Evolutionary conservation across 2,797 vertebrate species (phyloP).

Genomic region (Phrynocephalus vlangalii): DNA sequence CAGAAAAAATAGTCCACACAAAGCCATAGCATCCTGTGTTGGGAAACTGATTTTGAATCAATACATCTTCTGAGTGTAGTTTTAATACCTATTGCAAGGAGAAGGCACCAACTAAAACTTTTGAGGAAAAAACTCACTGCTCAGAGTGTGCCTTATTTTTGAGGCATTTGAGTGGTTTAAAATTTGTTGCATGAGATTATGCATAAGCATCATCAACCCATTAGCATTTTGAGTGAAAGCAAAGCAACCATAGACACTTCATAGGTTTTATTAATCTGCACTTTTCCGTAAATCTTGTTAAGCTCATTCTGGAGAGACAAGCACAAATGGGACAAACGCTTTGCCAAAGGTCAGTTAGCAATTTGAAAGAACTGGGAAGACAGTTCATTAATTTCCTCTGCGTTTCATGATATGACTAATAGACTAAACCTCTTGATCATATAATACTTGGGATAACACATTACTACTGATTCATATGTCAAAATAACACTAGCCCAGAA

Average conservation of each 20-base stretch:
- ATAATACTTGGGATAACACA: slow-evolving; percentile 57
- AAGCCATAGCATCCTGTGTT: neutral
- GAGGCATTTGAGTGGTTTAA: neutral
- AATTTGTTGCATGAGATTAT: neutral
- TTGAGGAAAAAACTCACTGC: neutral
- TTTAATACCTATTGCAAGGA: neutral
- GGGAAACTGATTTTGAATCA: neutral
- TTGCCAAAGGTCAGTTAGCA: neutral
- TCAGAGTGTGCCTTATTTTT: neutral
- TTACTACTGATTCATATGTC: slow-evolving; percentile 38
- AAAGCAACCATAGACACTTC: slow-evolving; percentile 1
- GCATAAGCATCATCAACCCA: neutral
- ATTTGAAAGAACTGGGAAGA: neutral
- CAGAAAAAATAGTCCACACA: neutral
- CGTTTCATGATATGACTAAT: slow-evolving; percentile 14
- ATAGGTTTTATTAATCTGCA: slow-evolving; percentile 12
- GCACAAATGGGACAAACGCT: neutral
- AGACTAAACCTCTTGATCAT: slow-evolving; percentile 52
- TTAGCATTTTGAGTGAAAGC: neutral
- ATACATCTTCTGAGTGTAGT: neutral
- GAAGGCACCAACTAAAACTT: neutral
- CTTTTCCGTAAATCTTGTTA: slow-evolving; percentile 18
- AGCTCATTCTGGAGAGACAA: neutral
- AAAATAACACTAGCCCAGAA: slow-evolving; percentile 36
- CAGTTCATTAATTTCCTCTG: slow-evolving; percentile 46